These are phyloP conservation scores for Gymnopithys bicolor DNA, from an alignment of 2,797 vertebrate genomes.

Conservation along the genomic window DNA sequence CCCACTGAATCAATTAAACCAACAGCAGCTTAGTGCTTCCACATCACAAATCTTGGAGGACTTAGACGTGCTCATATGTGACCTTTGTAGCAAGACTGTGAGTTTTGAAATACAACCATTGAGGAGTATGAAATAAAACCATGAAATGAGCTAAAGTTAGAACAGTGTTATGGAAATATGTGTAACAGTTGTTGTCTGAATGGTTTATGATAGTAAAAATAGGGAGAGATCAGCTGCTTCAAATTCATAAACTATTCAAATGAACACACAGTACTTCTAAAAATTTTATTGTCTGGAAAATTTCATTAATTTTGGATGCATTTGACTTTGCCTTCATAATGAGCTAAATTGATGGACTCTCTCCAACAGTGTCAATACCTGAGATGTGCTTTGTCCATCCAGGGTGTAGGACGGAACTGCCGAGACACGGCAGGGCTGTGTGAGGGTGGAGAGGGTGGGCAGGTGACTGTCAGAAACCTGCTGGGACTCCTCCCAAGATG, in stretches of 20 bases:
- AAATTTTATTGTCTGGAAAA: background rate
- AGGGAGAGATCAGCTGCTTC: background rate
- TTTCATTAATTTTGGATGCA: background rate
- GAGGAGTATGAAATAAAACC: background rate
- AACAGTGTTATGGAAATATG: background rate
- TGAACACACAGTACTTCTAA: background rate
- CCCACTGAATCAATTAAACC: slow-evolving; percentile 39
- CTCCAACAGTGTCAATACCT: background rate
- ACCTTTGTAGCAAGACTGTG: slow-evolving; percentile 1
- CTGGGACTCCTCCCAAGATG: background rate
- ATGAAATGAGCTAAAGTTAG: background rate
- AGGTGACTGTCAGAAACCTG: background rate
- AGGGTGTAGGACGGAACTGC: background rate
- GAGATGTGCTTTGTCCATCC: background rate
- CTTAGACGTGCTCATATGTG: background rate
- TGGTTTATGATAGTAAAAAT: background rate
- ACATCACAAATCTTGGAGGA: slow-evolving; percentile 19
- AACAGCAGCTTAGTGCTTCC: background rate
- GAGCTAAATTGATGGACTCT: background rate
- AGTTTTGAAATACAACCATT: background rate
- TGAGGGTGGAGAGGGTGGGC: background rate
- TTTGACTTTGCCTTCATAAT: background rate
- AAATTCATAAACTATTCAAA: background rate
- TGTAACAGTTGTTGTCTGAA: background rate
- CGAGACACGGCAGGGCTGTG: background rate